These are phyloP conservation scores for Steatocranus sp. DNA, from an alignment of 2,797 vertebrate genomes.

Conservation along the genomic window DNA sequence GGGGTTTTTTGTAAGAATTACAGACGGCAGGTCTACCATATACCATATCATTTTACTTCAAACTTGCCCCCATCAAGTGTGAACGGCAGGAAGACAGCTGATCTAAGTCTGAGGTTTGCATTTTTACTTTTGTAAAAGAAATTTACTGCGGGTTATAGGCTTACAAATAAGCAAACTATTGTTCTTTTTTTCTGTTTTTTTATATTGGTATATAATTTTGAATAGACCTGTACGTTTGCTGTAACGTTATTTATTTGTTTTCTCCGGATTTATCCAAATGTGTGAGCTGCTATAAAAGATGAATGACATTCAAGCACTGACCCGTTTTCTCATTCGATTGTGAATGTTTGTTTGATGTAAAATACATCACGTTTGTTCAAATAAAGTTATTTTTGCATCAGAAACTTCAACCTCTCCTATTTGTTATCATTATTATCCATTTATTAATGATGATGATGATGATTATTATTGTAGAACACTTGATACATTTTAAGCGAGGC, in stretches of 20 bases:
- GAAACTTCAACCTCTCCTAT: not conserved
- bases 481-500: not conserved
- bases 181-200: not conserved
- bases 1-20: not conserved
- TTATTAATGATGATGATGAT: rapidly evolving
- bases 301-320: conserved; percentile 26
- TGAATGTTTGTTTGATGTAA: conserved; percentile 40
- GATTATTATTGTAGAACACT: not conserved
- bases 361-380: conserved; percentile 36
- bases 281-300: conserved; percentile 21
- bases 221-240: not conserved
- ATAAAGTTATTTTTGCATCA: conserved; percentile 64
- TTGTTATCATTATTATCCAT: not conserved
- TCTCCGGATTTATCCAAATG: not conserved
- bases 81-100: not conserved
- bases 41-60: not conserved
- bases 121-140: not conserved
- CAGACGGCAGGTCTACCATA: not conserved
- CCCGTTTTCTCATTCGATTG: not conserved
- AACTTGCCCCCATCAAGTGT: not conserved
- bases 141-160: not conserved
- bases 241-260: conserved; percentile 40
- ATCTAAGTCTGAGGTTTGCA: not conserved
- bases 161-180: not conserved
- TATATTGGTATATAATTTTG: not conserved